Evolutionary conservation across 2,113 vertebrate species (phyloP).

Genomic region (Rhinogobius similis): DNA sequence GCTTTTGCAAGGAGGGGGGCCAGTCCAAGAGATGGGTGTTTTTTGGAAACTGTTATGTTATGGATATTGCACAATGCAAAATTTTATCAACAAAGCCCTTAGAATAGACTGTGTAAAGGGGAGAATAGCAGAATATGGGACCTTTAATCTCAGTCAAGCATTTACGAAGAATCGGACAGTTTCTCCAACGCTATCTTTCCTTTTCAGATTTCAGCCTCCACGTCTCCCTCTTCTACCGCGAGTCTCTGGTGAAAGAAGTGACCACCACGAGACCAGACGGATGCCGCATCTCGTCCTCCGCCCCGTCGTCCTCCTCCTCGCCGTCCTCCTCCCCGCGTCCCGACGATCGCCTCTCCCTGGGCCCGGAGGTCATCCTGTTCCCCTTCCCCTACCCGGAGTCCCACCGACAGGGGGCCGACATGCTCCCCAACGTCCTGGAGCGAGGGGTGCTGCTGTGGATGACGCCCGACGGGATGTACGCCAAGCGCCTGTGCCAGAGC

Average conservation of each 20-base stretch:
- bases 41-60: no score
- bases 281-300: constrained; percentile 87
- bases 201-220: constrained; percentile 88
- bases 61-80: no score
- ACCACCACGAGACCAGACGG: constrained; percentile 89
- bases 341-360: constrained; percentile 76
- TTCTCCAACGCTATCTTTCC: not conserved
- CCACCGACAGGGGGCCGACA: constrained; percentile 90
- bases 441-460: constrained; percentile 93
- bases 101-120: no score
- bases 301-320: constrained; percentile 77
- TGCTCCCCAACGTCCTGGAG: constrained; percentile 87
- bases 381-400: constrained; percentile 90
- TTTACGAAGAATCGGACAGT: no score
- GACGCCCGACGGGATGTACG: constrained; percentile 88
- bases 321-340: constrained; percentile 75
- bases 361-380: constrained; percentile 87
- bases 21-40: no score
- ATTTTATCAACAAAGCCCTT: no score
- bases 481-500: constrained; percentile 94
- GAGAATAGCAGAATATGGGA: no score
- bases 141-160: no score
- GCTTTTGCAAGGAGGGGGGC: no score
- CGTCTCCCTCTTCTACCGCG: constrained; percentile 92
- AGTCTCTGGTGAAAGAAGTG: constrained; percentile 90